Evolutionary conservation across 1,140 invertebrate genomes (phyloP), one percentile per base, ranked within the genome.

Genomic region (Formica exsecta): DNA sequence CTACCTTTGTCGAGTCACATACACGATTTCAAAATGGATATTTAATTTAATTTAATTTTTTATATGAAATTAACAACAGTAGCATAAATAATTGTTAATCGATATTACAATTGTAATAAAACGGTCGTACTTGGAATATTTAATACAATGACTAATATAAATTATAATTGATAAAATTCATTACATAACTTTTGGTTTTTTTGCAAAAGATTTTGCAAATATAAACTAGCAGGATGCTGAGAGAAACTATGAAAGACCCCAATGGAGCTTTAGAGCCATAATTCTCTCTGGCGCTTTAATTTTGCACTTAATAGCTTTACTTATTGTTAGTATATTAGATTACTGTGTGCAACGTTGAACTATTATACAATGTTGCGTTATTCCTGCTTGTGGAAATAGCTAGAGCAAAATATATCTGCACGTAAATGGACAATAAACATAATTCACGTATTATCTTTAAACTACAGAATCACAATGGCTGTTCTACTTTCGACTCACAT

Each of bases 361-460:
- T 11, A 44, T 68, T 54, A 13, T 44, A 59, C 54, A 73, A 36
- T 38, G 4, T 25, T 57, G 68, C 54, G 19, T 70, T 22, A 83
- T 73, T 83, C 51, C 48, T 68, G 68, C 25, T 83, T 73, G 29
- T 51, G 48, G 4, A 51, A 51, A 51, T 51, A 51, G 54, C 48
- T 54, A 73, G 19, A 74, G 38, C 68, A 38, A 83, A 73, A 83
- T 81, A 73, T 51, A 38, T 54, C 13, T 59, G 22, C n/a, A 61
- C 25, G 13, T 74, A 74, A 61, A 38, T n/a, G 66, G 25, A 81
- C 79, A 73, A 83, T 83, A 54, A 81, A 61, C 79, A 74, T 62
- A 83, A 83, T 83, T 83, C 13, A n/a, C 38, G 5, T 51, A 62
- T 74, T 86, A 71, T 29, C 16, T 51, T 66, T 48, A 57, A 70